Evolutionary conservation across 2,888 invertebrate genomes (phyloP).

Genomic region (Liopterus haemorrhoidalis): DNA sequence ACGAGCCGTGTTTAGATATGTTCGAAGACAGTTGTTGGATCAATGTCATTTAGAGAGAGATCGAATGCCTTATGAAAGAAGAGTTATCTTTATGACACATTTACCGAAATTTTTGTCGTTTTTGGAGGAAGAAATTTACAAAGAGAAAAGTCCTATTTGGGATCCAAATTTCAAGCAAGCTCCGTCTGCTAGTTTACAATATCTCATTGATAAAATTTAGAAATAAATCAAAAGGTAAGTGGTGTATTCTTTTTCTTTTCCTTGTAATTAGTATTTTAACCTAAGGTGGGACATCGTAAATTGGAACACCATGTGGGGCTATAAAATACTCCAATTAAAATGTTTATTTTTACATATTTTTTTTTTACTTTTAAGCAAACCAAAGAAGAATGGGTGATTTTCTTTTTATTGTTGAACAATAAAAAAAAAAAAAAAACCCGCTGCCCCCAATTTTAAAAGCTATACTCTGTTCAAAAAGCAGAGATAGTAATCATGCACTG

Average conservation of each 20-base stretch:
- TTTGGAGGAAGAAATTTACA: constrained; percentile 82
- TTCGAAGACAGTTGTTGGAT: constrained; percentile 82
- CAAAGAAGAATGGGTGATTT: constrained; percentile 54
- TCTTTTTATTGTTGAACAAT: constrained; percentile 28
- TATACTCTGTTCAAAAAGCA: too few species aligned
- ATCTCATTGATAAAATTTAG: constrained; percentile 56
- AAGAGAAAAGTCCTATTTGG: constrained; percentile 85
- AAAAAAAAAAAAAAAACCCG: too few species aligned
- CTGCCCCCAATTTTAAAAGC: too few species aligned
- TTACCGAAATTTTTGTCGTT: constrained; percentile 88
- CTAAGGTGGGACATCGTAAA: too few species aligned
- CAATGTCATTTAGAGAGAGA: constrained; percentile 86
- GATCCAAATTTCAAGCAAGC: constrained; percentile 80
- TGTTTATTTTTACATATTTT: constrained; percentile 16
- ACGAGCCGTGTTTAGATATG: constrained; percentile 70
- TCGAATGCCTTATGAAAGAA: constrained; percentile 81
- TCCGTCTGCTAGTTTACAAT: constrained; percentile 61
- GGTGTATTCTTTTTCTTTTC: not conserved
- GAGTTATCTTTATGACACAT: constrained; percentile 75
- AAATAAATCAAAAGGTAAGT: constrained; percentile 43
- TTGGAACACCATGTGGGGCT: too few species aligned
- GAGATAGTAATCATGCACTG: too few species aligned
- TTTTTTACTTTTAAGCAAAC: constrained; percentile 26
- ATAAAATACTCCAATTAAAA: too few species aligned
- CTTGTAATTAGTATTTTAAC: not conserved